These are phyloP conservation scores for Troglohyphantes excavatus DNA, from an alignment of 2,888 invertebrate genomes.

Conservation along the genomic window DNA sequence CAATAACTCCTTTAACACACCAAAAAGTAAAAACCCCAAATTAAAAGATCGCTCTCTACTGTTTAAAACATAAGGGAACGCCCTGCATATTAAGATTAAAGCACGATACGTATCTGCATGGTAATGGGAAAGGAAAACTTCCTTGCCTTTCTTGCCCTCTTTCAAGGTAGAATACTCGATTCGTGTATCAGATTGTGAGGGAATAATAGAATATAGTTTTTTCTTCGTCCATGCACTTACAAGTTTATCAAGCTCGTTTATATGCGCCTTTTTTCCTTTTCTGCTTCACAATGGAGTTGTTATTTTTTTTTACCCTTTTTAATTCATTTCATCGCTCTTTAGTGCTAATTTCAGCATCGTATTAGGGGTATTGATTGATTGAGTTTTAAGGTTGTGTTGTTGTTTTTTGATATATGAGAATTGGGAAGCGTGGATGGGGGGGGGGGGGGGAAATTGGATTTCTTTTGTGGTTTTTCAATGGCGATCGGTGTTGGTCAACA, in stretches of 20 bases:
- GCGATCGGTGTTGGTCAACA: background rate
- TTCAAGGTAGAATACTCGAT: constrained; percentile 50
- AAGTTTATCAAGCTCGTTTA: constrained; percentile 33
- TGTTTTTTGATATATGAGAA: background rate
- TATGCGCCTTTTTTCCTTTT: background rate
- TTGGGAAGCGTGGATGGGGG: background rate
- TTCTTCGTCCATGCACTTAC: constrained; percentile 2
- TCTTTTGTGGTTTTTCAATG: background rate
- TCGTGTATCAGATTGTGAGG: constrained; percentile 31
- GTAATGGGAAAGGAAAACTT: constrained; percentile 1
- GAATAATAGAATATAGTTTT: constrained; percentile 42
- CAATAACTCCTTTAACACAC: background rate
- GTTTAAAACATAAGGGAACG: constrained; percentile 66
- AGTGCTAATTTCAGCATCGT: background rate
- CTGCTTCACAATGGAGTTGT: constrained; percentile 10
- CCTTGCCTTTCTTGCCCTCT: constrained; percentile 27
- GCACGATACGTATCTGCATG: constrained; percentile 51
- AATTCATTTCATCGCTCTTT: constrained; percentile 1
- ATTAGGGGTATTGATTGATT: background rate
- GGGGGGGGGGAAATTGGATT: background rate
- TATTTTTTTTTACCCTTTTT: background rate
- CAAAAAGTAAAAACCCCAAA: constrained; percentile 36
- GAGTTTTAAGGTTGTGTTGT: background rate
- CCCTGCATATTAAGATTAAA: constrained; percentile 75
- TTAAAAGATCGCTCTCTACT: constrained; percentile 50